phyloP scores from a whole-genome alignment of 1,140 invertebrate genomes.

The Thrips palmi region DNA sequence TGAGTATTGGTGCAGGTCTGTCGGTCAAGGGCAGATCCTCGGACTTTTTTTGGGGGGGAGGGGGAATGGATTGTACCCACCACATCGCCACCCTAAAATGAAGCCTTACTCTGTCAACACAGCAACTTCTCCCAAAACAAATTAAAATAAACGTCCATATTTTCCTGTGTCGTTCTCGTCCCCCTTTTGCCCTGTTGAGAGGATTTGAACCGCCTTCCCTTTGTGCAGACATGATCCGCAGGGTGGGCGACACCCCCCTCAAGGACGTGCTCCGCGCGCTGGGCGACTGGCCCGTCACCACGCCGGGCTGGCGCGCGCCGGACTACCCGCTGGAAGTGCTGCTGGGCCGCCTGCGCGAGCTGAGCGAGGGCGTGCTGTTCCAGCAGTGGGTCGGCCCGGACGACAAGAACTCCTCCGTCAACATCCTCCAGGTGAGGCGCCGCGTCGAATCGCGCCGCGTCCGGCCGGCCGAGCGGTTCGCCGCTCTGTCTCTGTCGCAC shows the following conservation, averaged over 20 bases:
- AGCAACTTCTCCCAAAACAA: too few relatives aligned
- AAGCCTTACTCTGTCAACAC: too few relatives aligned
- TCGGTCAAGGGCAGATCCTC: neutral
- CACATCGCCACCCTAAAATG: too few relatives aligned
- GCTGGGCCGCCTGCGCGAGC: slow-evolving; percentile 46
- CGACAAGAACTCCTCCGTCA: slow-evolving; percentile 66
- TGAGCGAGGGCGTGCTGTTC: slow-evolving; percentile 54
- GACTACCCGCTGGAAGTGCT: slow-evolving; percentile 37
- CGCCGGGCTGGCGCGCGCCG: slow-evolving; percentile 38
- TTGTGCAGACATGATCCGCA: slow-evolving; percentile 45
- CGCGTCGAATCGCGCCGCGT: neutral
- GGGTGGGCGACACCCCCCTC: slow-evolving; percentile 43
- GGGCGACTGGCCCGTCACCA: slow-evolving; percentile 61
- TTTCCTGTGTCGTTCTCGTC: too few relatives aligned
- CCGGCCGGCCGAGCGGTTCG: too few relatives aligned
- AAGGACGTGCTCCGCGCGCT: slow-evolving; percentile 34
- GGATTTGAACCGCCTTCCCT: slow-evolving; percentile 7
- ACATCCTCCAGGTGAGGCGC: slow-evolving; percentile 67
- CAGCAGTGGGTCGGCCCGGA: slow-evolving; percentile 71
- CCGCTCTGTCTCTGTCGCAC: too few relatives aligned
- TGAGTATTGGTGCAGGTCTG: slow-evolving; percentile 32
- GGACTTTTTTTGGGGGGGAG: too few relatives aligned
- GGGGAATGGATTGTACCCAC: too few relatives aligned
- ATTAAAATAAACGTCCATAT: too few relatives aligned
- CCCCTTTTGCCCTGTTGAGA: too few relatives aligned